Evolutionary conservation across 2,888 invertebrate genomes (phyloP), one percentile per base, ranked within the genome.

Genomic region (Nymphalis urticae): DNA sequence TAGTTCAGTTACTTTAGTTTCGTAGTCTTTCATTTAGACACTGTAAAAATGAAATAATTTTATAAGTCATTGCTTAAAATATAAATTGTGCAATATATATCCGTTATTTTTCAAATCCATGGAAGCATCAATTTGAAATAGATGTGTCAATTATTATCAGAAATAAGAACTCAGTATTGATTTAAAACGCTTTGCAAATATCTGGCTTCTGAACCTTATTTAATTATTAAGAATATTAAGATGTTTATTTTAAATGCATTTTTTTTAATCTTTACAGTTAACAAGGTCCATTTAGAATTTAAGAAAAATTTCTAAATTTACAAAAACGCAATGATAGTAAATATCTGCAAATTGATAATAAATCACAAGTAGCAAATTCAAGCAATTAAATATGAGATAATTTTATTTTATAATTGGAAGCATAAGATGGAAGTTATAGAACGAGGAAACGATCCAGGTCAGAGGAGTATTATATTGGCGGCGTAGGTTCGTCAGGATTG

Each of bases 401-500:
- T 9, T 56, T 32, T 17, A 13, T 56, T 56, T 56, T 2, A 32
- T 17, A 32, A 32, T 56, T 56, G 54, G 27, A 56, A 56, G 54
- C 54, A 32, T 56, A 27, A 56, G n/a, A 32, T 56, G 54, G 54
- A n/a, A 56, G 53, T 21, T 53, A 27, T 27, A 32, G 13, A 54
- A 16, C 2, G 2, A 54, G 13, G 54, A 54, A 9, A 10, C 51
- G 19, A 51, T 10, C 10, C n/a, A 21, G 8, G 10, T 51, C n/a
- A 19, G 51, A 9, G 51, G 10, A 51, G 51, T 21, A 21, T 19
- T 50, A 50, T 51, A 74, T 72, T 75, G 75, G 61, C 71, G 68
- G 75, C 66, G 76, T 87, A 89, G 85, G 88, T 88, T 77, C 86
- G 89, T 81, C 90, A 92, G 85, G 42, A 4, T 42, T 42, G 3